Evolutionary conservation across 1,140 invertebrate species (phyloP), one percentile per base, ranked within the genome.

Genomic region (Drosophila nigrodunni): DNA sequence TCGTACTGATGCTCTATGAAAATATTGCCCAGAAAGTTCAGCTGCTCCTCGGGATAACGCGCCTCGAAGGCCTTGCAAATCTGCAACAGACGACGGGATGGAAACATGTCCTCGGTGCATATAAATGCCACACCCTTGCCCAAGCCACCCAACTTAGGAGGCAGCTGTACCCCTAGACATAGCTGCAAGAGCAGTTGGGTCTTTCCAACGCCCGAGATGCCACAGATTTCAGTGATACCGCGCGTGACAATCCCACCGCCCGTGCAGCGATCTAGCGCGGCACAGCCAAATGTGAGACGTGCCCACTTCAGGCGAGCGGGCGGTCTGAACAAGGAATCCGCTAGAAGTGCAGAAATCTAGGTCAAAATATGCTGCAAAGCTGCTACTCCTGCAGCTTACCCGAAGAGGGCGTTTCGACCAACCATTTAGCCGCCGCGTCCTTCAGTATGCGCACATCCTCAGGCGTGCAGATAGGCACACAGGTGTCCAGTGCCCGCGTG

Each of bases 101-200:
- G 96, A 93, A 97, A 97, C 13, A 85, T 89, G 92, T 95, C 94
- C 93, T 97, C 96, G 2, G 96, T 97, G 78, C 95, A 96, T 70
- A 97, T 95, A 78, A 96, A 97, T 15, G 96, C 94, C 7, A 94
- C 95, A 64, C 95, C 96, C 95, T 78, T 71, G 58, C 73, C 78
- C 46, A 92, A 62, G 7, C 92, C 92, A 11, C 91, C 92, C 18
- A 90, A 35, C 7, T 82, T 47, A 1, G 15, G 1, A 6, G 90
- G 89, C 34, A 93, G 49, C 65, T 93, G 93, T 10, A 92, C 80
- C n/a, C 83, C 81, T 9, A 93, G 47, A 41, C 94, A 93, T 4
- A 97, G 88, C 92, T 98, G 97, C 30, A 98, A 91, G 78, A 95
- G 96, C 11, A 98, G 82, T 93, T 98, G 97, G 1, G 97, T 97